Evolutionary conservation across 2,888 invertebrate genomes (phyloP), one percentile per base, ranked within the genome.

Genomic region (Clostera curtula): DNA sequence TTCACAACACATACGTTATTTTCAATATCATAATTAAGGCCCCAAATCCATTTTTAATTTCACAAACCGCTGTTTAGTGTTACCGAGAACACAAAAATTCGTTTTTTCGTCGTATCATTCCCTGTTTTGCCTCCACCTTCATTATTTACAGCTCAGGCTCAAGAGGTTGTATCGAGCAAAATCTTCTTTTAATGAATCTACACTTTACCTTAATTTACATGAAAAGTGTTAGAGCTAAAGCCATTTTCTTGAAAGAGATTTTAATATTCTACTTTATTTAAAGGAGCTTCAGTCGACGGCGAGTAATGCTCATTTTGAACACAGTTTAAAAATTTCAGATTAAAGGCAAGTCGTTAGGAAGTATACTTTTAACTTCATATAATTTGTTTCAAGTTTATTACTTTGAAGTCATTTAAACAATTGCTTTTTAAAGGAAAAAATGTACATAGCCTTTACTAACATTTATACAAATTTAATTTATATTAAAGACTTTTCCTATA

Each of bases 151-250:
- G 49, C 46, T 65, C 44, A 52, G 35, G 29, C 29, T 23, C 38
- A 48, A 43, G 48, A 46, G 41, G 12, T 55, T 51, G 49, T 43
- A 54, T 53, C 24, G 30, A 29, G 40, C 34, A 39, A 61, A 65
- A 59, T 62, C 57, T 51, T 33, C 34, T 59, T 62, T 50, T 69
- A 70, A 70, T 69, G 60, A 68, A 64, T 65, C 52, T 48, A 48
- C 54, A 60, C 49, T 62, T 34, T 54, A 51, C 56, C 66, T 57
- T 64, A 54, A 72, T 76, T 72, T 74, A 56, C 70, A 71, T 72
- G 61, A 72, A 66, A 60, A 65, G 63, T 68, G 56, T 51, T 57
- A 49, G 50, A 51, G 50, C 49, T 44, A 49, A 49, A 59, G 56
- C 49, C 53, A 58, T 66, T 66, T 71, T 56, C 71, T 67, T 51